phyloP scores from a whole-genome alignment of 2,888 invertebrate genomes.

The Mythimna ferrago region DNA sequence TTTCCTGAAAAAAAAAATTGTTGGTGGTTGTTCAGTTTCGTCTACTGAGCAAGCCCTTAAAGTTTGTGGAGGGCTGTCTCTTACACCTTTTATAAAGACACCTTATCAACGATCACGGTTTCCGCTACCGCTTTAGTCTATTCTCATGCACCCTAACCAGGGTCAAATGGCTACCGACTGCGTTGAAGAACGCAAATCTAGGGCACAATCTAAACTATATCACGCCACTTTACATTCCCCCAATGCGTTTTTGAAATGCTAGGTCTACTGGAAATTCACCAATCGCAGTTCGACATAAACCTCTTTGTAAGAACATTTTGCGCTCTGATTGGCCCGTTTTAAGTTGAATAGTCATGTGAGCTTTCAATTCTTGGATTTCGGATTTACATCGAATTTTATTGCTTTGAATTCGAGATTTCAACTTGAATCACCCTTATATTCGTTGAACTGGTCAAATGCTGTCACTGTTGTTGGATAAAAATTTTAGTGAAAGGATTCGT shows the following conservation, averaged over 20 bases:
- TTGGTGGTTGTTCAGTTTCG: too few species aligned
- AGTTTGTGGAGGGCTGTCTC: too few species aligned
- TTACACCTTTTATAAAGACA: too few species aligned
- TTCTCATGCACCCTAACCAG: not conserved
- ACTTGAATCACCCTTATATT: conserved; percentile 8
- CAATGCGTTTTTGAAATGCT: conserved; percentile 65
- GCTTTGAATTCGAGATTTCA: conserved; percentile 19
- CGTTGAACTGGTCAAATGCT: not conserved
- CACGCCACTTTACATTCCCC: conserved; percentile 61
- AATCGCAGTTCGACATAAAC: conserved; percentile 52
- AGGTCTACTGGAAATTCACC: conserved; percentile 62
- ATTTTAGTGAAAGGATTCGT: too few species aligned
- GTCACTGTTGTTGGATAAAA: too few species aligned
- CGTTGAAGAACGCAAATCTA: conserved; percentile 78
- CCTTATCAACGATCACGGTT: too few species aligned
- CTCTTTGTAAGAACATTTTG: conserved; percentile 51
- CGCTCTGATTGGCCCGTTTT: conserved; percentile 37
- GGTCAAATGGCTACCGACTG: conserved; percentile 70
- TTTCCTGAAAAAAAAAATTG: too few species aligned
- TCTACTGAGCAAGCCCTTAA: too few species aligned
- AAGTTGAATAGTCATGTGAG: conserved; percentile 42
- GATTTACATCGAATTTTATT: conserved; percentile 30
- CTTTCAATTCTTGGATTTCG: conserved; percentile 26
- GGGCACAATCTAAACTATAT: conserved; percentile 76
- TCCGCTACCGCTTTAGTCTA: not conserved